Percentiles rank a stretch among this genome's conserved stretches.
Evolutionary conservation across 2,888 invertebrate genomes (phyloP).

Genomic region (Schizotus pectinicornis): DNA sequence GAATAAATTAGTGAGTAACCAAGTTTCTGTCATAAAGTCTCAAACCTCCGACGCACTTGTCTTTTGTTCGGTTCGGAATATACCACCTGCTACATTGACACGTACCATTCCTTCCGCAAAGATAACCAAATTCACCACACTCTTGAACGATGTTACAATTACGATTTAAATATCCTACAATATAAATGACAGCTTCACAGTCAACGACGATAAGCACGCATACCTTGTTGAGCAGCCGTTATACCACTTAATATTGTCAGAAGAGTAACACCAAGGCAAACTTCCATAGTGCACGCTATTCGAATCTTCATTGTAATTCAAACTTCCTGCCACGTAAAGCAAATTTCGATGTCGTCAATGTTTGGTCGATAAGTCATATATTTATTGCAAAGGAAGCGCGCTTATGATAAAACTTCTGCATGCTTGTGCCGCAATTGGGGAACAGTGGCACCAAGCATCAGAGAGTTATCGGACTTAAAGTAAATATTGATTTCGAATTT

Average conservation of each 20-base stretch:
- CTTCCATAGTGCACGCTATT: slow-evolving; percentile 5
- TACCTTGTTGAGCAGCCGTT: background rate
- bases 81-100: slow-evolving; percentile 53
- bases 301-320: background rate
- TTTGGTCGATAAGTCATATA: slow-evolving; percentile 11
- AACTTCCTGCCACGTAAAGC: background rate
- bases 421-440: no score
- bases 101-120: slow-evolving; percentile 51
- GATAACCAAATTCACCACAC: slow-evolving; percentile 52
- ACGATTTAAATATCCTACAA: slow-evolving; percentile 42
- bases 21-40: slow-evolving; percentile 5
- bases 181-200: slow-evolving; percentile 2
- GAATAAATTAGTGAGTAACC: slow-evolving; percentile 2
- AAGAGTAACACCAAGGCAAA: background rate
- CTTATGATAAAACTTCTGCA: no score
- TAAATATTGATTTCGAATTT: slow-evolving; percentile 5
- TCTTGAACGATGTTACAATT: slow-evolving; percentile 41
- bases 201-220: background rate
- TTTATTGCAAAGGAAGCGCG: background rate
- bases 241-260: slow-evolving; percentile 4
- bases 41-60: slow-evolving; percentile 54
- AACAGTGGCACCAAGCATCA: no score
- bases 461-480: background rate
- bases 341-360: background rate
- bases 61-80: slow-evolving; percentile 44